Evolutionary conservation across 2,888 invertebrate genomes (phyloP).

Genomic region (Sphecodes monilicornis): DNA sequence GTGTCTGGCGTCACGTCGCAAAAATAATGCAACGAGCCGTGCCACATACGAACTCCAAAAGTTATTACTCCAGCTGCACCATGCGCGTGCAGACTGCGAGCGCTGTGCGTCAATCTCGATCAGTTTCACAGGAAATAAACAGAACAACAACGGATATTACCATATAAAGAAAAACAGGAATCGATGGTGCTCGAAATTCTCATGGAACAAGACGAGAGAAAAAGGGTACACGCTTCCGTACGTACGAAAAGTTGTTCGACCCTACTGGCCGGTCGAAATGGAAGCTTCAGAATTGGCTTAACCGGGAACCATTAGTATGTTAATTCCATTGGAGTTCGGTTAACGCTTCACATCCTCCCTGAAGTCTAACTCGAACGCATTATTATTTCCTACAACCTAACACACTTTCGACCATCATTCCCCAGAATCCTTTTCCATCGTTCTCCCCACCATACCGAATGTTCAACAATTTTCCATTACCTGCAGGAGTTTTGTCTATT

Average conservation of each 20-base stretch:
- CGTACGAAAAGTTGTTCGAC: conserved; percentile 45
- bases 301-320: conserved; percentile 70
- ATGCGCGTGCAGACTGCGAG: background rate
- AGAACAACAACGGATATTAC: conserved; percentile 21
- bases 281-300: conserved; percentile 71
- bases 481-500: background rate
- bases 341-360: conserved; percentile 57
- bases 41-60: conserved; percentile 14
- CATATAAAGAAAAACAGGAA: background rate
- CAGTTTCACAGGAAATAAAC: conserved; percentile 19
- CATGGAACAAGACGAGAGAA: background rate
- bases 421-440: conserved; percentile 16
- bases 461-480: background rate
- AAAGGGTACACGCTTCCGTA: background rate
- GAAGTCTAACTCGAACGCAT: conserved; percentile 51
- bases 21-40: conserved; percentile 5
- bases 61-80: conserved; percentile 28
- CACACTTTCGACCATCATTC: background rate
- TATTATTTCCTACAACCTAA: conserved; percentile 48
- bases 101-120: conserved; percentile 23
- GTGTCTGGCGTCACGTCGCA: conserved; percentile 2
- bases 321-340: conserved; percentile 71
- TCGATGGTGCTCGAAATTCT: background rate
- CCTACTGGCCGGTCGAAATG: conserved; percentile 62
- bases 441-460: background rate